Base-by-base conservation (phyloP, 2,113 vertebrate genomes). In the Pygathrix nemaeus region DNA sequence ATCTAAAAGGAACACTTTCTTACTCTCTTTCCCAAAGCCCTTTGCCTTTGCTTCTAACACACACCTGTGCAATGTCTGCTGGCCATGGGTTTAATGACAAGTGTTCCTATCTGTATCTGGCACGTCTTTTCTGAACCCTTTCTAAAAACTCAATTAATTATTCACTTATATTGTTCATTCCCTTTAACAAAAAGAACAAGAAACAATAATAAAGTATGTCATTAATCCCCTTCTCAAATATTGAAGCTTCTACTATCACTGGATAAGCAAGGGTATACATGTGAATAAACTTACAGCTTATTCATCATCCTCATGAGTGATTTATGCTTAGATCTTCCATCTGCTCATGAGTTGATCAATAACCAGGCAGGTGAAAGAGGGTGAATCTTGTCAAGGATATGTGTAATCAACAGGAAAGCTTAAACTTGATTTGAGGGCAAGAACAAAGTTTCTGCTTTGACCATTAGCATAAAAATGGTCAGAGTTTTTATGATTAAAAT, bases 381-480 rank as follows among this genome's bases (percentile, higher is more conserved):
- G 21, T 38, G 48, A 84, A 48, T 94, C 32, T 40, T 90, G 61
- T 94, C 96, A 97, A 88, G 17, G 18, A 1, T 4, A 70, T 57
- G 8, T 48, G 43, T 92, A 61, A 97, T 92, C 96, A 97, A 82
- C 95, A 95, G n/a, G 78, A 94, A 95, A 92, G 52, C 92, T 92
- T 20, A 87, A 87, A 55, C 61, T 75, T 73, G 66, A 76, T 59
- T 86, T 45, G 14, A 90, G 50, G 38, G 90, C 52, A 35, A 32
- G 25, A 8, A 70, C 57, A 48, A 55, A 87, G 96, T 75, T 52
- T 55, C 91, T 94, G 27, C 45, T 95, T 96, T 97, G 35, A 75
- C 3, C 21, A 25, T 94, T 20, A 43, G 66, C 40, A 87, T 66
- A 68, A 76, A 97, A 93, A 35, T 79, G 21, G 80, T 83, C n/a